phyloP scores from a whole-genome alignment of 2,888 invertebrate genomes.

The Caenorhabditis afra region DNA sequence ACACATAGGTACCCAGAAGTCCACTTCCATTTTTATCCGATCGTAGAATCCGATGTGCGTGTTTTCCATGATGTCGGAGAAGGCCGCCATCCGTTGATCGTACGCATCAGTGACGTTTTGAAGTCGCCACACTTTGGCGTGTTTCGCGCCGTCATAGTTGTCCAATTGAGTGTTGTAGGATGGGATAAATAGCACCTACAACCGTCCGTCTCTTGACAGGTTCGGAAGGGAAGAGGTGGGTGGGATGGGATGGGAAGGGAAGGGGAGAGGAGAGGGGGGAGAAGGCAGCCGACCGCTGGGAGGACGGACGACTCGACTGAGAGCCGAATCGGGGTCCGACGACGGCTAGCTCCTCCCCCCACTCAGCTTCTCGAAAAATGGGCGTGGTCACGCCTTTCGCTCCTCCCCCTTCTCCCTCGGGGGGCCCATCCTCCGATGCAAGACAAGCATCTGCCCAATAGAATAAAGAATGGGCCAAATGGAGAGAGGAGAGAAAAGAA shows the following conservation, averaged over 20 bases:
- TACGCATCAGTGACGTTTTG: slow-evolving; percentile 45
- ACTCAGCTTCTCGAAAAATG: too few species aligned
- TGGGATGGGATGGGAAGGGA: not conserved
- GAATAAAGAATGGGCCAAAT: slow-evolving; percentile 11
- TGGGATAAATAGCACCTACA: slow-evolving; percentile 61
- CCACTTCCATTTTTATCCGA: slow-evolving; percentile 26
- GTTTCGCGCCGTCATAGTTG: slow-evolving; percentile 53
- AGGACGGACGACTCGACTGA: slow-evolving; percentile 37
- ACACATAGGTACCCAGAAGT: slow-evolving; percentile 52
- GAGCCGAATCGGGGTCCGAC: slow-evolving; percentile 42
- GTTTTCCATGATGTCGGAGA: slow-evolving; percentile 32
- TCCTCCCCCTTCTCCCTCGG: slow-evolving; percentile 29
- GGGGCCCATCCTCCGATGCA: slow-evolving; percentile 23
- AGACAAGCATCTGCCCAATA: slow-evolving; percentile 27
- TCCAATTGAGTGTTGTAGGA: slow-evolving; percentile 34
- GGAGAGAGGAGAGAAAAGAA: slow-evolving; percentile 9
- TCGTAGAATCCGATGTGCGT: slow-evolving; percentile 50
- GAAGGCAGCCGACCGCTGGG: slow-evolving; percentile 31
- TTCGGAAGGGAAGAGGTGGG: not conserved
- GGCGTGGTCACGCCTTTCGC: slow-evolving; percentile 3
- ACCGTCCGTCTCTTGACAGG: slow-evolving; percentile 25
- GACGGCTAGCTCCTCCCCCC: not conserved
- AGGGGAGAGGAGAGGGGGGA: slow-evolving; percentile 5
- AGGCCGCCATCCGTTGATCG: slow-evolving; percentile 17
- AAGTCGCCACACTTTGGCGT: slow-evolving; percentile 57